Base-by-base conservation (phyloP, 2,113 vertebrate genomes). In the Neodontobutis hainanensis region DNA sequence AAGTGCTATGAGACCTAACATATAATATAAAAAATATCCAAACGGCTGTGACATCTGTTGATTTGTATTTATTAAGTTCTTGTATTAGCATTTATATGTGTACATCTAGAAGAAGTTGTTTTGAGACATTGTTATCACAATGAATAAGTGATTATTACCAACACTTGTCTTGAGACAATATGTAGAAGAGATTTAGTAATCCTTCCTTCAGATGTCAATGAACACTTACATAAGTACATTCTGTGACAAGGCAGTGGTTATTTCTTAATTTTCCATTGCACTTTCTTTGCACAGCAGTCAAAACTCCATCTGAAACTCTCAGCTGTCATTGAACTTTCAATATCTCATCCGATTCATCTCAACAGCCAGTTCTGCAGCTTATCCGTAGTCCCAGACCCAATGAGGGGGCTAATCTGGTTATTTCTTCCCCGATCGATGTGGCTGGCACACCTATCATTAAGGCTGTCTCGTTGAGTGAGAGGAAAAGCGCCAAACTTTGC, bases 391-490 rank as follows among this genome's bases (percentile, higher is more conserved):
- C 75, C 75, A 81, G 82, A 80, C 74, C 73, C 79, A 85, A 66
- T 70, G 69, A 84, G 58, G 65, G 19, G 63, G 61, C 77, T 89
- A 86, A 89, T 91, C 87, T 86, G 79, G 78, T 89, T 87, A 87
- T 88, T 89, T 90, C 85, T 78, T 61, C 43, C 34, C 47, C 45
- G 43, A 90, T 84, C 85, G 61, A 83, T 88, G 80, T 70, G 15
- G 6, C 70, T 9, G 81, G 76, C 66, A 78, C 78, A 86, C 66
- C 75, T 82, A 75, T 81, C 85, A 85, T 89, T 87, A 86, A 56
- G 66, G 63, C 63, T 72, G 84, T 83, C 66, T 85, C 69, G 58
- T 51, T 64, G 74, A 80, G 53, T 69, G 78, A 75, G 68, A 72
- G 70, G 76, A 68, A 75, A 75, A 52, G 63, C 63, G 42, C 44